A percentile compares a stretch with the other conserved stretches of the same genome.
Conservation (phyloP, 2,888 invertebrate genomes). For the Ferdinandea cuprea region DNA sequence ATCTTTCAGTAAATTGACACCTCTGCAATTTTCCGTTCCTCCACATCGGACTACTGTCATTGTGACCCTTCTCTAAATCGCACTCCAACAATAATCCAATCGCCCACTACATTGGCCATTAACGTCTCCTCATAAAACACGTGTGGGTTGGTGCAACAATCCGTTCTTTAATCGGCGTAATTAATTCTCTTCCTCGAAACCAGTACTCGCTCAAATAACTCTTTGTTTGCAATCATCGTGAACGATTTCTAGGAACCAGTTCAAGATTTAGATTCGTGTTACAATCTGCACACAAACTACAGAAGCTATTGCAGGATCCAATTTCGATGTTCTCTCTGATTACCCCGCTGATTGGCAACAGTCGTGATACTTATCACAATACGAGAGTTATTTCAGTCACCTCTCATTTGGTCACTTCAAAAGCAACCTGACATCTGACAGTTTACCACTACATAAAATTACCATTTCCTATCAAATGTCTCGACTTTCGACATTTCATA, state of each 20-base stretch:
- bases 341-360: constrained; percentile 18
- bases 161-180: constrained; percentile 24
- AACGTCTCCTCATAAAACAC: constrained; percentile 16
- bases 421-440: constrained; percentile 35
- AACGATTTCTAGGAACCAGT: constrained; percentile 31
- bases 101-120: constrained; percentile 14
- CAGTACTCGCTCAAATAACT: constrained; percentile 31
- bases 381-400: constrained; percentile 16
- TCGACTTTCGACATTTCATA: constrained; percentile 19
- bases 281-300: constrained; percentile 7
- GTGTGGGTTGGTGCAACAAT: constrained; percentile 26
- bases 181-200: constrained; percentile 27
- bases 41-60: not conserved
- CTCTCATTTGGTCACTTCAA: not conserved
- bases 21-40: not conserved
- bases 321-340: constrained; percentile 6
- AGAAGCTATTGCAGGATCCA: not conserved
- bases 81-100: constrained; percentile 18
- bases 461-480: constrained; percentile 31
- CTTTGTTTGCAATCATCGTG: constrained; percentile 7
- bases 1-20: constrained; percentile 28
- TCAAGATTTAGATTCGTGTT: constrained; percentile 20
- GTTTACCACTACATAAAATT: not conserved
- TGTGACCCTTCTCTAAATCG: constrained; percentile 31
- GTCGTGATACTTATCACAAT: constrained; percentile 12